Percentiles rank a stretch among this genome's conserved stretches.
Conservation (phyloP, 1,140 invertebrate species). For the Eubasilissa regina region DNA sequence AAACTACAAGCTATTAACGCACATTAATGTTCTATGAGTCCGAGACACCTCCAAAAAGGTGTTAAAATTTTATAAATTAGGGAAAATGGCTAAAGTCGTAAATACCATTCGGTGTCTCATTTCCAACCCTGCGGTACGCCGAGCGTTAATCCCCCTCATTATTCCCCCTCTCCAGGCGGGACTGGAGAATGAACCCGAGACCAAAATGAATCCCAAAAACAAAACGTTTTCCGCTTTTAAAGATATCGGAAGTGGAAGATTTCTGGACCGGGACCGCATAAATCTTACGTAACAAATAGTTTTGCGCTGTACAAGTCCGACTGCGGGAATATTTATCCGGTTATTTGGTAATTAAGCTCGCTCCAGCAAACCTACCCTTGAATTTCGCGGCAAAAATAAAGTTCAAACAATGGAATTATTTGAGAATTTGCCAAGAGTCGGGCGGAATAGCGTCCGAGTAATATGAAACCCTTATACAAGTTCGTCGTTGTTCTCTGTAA, state of each 20-base stretch:
- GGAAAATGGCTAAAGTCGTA: too few relatives aligned
- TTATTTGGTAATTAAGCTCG: constrained; percentile 26
- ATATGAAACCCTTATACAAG: neutral
- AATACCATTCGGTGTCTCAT: too few relatives aligned
- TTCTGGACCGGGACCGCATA: constrained; percentile 10
- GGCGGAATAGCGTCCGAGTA: neutral
- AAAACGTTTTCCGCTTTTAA: neutral
- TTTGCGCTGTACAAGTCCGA: constrained; percentile 11
- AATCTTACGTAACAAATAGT: constrained; percentile 29
- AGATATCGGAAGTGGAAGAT: neutral
- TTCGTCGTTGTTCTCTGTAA: too few relatives aligned
- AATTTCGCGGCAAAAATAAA: neutral
- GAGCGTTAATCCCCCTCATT: neutral
- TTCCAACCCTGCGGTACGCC: neutral
- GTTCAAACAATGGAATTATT: constrained; percentile 25
- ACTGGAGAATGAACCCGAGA: neutral
- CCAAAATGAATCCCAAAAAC: neutral
- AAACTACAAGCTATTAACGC: too few relatives aligned
- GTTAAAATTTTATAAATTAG: too few relatives aligned
- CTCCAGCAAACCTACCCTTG: neutral
- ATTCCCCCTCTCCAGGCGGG: neutral
- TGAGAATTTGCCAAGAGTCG: constrained; percentile 2
- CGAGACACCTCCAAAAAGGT: too few relatives aligned
- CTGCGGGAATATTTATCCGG: constrained; percentile 7
- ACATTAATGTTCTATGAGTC: too few relatives aligned